phyloP scores from a whole-genome alignment of 2,113 vertebrate species.

The Pampusana beccarii region DNA sequence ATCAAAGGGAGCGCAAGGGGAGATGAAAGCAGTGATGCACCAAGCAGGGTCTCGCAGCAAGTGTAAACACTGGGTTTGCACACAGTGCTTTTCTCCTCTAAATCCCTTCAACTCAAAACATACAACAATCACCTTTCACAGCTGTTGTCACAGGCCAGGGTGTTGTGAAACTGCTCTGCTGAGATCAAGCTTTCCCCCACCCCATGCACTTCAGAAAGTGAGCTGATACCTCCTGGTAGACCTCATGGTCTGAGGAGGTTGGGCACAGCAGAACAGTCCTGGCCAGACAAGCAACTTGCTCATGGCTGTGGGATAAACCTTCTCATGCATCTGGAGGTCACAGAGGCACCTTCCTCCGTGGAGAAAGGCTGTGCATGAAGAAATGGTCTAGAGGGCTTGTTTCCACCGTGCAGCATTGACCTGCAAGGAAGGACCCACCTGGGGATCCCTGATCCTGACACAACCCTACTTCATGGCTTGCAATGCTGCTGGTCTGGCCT shows the following conservation, averaged over 20 bases:
- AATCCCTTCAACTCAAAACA: not conserved
- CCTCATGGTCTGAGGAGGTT: not conserved
- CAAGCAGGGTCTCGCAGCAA: not conserved
- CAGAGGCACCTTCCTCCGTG: not conserved
- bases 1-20: not conserved
- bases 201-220: not conserved
- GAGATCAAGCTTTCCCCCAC: not conserved
- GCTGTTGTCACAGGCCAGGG: not conserved
- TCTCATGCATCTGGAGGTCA: not conserved
- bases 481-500: not conserved
- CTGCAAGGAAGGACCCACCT: too few relatives aligned
- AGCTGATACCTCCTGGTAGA: not conserved
- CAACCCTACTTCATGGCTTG: not conserved
- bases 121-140: not conserved
- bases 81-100: accelerated
- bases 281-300: accelerated
- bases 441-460: too few relatives aligned
- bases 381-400: not conserved
- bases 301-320: not conserved
- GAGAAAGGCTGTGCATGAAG: not conserved
- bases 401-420: not conserved
- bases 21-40: not conserved
- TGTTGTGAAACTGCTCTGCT: not conserved
- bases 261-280: not conserved
- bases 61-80: accelerated